Base-by-base conservation (phyloP, 2,797 vertebrate genomes). In the Erethizon dorsatum region DNA sequence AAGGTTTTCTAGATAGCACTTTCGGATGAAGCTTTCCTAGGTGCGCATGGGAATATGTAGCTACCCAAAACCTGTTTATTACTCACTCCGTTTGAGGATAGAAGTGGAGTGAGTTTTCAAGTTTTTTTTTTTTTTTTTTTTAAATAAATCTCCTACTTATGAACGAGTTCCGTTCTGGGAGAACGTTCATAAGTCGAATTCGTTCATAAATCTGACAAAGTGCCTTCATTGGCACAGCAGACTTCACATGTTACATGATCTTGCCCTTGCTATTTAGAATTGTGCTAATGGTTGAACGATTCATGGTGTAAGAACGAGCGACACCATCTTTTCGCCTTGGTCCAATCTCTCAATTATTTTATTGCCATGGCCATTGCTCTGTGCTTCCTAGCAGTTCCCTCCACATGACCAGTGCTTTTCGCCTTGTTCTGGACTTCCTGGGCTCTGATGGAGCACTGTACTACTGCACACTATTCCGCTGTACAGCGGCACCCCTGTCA, bases 281-380 rank as follows among this genome's bases (percentile, higher is more conserved):
- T 13, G 22, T 28, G 71, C 20, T 24, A 3, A 1, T 15, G 6
- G 13, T 6, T 6, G 4, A 28, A 75, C 1, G 7, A 28, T 28
- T 28, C 41, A 28, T 75, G 71, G 24, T 47, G 7, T 47, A 75
- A 28, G 41, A 75, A 28, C 0, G 13, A 75, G 41, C 5, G 24
- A 28, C 22, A 45, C 2, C 24, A 71, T 47, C 41, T 6, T 75
- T 26, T 28, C 26, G 0, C 24, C 41, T 47, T 75, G 41, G 41
- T 26, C 41, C 41, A 28, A 3, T 47, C 71, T 75, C 41, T 45
- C 7, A 9, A 37, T 41, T 75, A 47, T 26, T 24, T 45, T 47
- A 26, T 75, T 47, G 2, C 71, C 12, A 75, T 13, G 24, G 24
- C 14, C 71, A 15, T 28, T 75, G 71, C 71, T 47, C 15, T 75